Percentiles rank a stretch among this genome's conserved stretches.
These are phyloP conservation scores for Lasiurus borealis DNA, from an alignment of 2,113 vertebrate genomes.

Conservation along the genomic window DNA sequence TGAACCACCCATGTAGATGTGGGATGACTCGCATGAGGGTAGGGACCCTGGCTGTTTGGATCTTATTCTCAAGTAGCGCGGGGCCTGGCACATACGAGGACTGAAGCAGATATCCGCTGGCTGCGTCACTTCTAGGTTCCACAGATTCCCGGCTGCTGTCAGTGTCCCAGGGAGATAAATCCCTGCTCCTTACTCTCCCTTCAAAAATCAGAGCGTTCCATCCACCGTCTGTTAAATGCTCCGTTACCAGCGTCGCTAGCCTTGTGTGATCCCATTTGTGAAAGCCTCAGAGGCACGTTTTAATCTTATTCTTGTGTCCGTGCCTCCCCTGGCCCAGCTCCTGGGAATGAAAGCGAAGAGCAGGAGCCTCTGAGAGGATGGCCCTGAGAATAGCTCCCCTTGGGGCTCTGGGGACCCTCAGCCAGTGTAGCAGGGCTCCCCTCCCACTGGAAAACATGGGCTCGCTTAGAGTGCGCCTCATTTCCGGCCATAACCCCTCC, in stretches of 20 bases:
- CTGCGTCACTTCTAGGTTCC: constrained; percentile 61
- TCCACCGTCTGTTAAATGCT: constrained; percentile 57
- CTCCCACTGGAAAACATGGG: not conserved
- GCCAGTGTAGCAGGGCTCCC: not conserved
- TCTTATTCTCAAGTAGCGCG: not conserved
- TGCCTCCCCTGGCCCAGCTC: not conserved
- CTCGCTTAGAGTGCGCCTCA: not conserved
- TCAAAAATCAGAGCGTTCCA: constrained; percentile 56
- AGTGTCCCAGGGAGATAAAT: constrained; percentile 58
- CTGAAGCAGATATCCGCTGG: constrained; percentile 40
- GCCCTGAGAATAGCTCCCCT: not conserved
- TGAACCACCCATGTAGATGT: not conserved
- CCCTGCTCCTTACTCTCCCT: constrained; percentile 1
- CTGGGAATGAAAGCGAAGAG: not conserved
- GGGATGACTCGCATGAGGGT: not conserved
- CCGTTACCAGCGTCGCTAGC: no score
- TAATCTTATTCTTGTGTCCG: not conserved
- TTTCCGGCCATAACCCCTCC: not conserved
- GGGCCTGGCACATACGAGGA: constrained; percentile 29
- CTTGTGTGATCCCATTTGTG: not conserved
- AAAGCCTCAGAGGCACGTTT: not conserved
- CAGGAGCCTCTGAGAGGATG: not conserved
- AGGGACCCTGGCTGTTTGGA: not conserved
- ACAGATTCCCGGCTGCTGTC: constrained; percentile 46
- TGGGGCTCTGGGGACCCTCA: not conserved